Conservation (phyloP, 2,797 vertebrate species). For the Amblyopsis hoosieri region DNA sequence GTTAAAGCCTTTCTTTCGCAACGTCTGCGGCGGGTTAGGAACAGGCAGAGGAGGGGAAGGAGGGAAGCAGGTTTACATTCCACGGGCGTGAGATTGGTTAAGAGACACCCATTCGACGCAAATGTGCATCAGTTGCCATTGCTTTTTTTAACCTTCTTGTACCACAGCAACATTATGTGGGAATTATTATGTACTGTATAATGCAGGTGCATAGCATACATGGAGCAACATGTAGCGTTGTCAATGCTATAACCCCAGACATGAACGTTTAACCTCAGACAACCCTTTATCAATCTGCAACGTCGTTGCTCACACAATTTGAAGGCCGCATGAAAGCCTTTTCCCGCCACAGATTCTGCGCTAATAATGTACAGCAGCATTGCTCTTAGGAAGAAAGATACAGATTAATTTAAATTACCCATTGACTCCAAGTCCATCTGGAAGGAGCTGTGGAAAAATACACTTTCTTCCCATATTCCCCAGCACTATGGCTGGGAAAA, state of each 20-base stretch:
- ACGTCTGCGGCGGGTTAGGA: conserved; percentile 84
- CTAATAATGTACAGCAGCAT: conserved; percentile 21
- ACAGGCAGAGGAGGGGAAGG: conserved; percentile 45
- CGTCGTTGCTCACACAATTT: too few species aligned
- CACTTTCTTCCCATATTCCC: too few species aligned
- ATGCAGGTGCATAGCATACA: too few species aligned
- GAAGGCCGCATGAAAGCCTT: conserved; percentile 37
- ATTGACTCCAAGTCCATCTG: conserved; percentile 8
- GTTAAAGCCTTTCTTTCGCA: conserved; percentile 99
- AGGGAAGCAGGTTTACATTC: conserved; percentile 50
- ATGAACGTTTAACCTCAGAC: conserved; percentile 22
- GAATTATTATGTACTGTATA: too few species aligned
- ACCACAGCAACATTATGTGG: too few species aligned
- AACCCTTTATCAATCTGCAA: conserved; percentile 32
- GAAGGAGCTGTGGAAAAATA: conserved; percentile 19
- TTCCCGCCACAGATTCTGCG: conserved; percentile 22
- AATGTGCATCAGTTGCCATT: not conserved
- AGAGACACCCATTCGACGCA: conserved; percentile 31
- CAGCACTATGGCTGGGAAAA: not conserved
- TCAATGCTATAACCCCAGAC: conserved; percentile 2
- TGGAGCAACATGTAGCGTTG: too few species aligned
- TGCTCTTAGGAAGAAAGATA: conserved; percentile 21
- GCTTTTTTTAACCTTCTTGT: too few species aligned
- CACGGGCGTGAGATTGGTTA: conserved; percentile 28
- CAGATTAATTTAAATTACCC: conserved; percentile 8